phyloP scores from a whole-genome alignment of 2,797 vertebrate genomes.

The Amniataba percoides region DNA sequence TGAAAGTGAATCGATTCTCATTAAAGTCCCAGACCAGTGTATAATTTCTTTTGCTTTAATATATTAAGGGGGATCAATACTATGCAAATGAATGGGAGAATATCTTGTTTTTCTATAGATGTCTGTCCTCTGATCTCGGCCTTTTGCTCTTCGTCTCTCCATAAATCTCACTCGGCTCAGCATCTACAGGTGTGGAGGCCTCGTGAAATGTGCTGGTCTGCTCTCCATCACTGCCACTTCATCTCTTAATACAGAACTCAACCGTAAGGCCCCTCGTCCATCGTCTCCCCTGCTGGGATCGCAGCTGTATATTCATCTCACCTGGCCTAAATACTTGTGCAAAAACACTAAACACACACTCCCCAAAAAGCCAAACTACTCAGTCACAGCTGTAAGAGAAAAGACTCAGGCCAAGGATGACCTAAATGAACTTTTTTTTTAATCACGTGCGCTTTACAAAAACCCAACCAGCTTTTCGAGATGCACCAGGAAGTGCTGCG shows the following conservation, averaged over 20 bases:
- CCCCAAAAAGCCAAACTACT: constrained; percentile 5
- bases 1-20: neutral
- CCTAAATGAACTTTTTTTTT: neutral
- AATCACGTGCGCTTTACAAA: neutral
- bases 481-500: neutral
- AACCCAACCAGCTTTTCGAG: constrained; percentile 1
- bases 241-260: constrained; percentile 25
- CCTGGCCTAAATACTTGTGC: constrained; percentile 16
- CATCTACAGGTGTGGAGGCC: constrained; percentile 11
- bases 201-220: constrained; percentile 28
- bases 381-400: neutral
- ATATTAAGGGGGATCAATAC: neutral
- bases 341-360: constrained; percentile 22
- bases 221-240: constrained; percentile 60
- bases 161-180: constrained; percentile 8
- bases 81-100: neutral
- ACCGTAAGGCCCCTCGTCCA: neutral
- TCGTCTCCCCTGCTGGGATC: constrained; percentile 28
- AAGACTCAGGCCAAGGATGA: constrained; percentile 2
- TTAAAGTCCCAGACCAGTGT: neutral
- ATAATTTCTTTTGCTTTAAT: neutral
- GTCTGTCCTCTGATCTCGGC: neutral
- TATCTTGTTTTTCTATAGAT: neutral
- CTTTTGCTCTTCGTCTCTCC: neutral
- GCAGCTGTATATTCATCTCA: constrained; percentile 26